Evolutionary conservation across 2,888 invertebrate species (phyloP).

Genomic region (Eupsilia transversa): DNA sequence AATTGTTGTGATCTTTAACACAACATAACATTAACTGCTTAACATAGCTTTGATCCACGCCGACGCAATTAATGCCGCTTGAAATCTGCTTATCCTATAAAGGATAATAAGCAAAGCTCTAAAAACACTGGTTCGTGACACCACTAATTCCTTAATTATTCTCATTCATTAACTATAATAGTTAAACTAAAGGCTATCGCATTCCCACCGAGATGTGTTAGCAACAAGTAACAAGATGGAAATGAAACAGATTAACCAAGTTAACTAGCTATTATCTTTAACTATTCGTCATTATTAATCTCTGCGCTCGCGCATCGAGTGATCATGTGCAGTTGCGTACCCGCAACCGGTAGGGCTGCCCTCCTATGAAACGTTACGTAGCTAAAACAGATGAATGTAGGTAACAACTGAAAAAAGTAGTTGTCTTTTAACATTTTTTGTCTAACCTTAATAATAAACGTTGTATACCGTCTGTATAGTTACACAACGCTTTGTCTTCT

Average conservation of each 20-base stretch:
- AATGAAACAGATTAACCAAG: slow-evolving; percentile 64
- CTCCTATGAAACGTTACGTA: background rate
- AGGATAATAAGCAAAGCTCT: slow-evolving; percentile 16
- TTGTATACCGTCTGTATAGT: too few relatives aligned
- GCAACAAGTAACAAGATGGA: slow-evolving; percentile 59
- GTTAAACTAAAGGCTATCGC: slow-evolving; percentile 36
- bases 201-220: slow-evolving; percentile 46
- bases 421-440: background rate
- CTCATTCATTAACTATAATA: slow-evolving; percentile 38
- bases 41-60: slow-evolving; percentile 33
- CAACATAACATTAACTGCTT: slow-evolving; percentile 26
- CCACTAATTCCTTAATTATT: slow-evolving; percentile 30
- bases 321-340: slow-evolving; percentile 61
- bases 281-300: slow-evolving; percentile 76
- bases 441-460: too few relatives aligned
- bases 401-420: background rate
- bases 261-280: slow-evolving; percentile 67
- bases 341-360: slow-evolving; percentile 53
- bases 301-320: slow-evolving; percentile 62
- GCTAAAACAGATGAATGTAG: background rate
- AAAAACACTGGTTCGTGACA: slow-evolving; percentile 5
- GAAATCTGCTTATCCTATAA: slow-evolving; percentile 17
- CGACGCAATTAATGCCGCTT: slow-evolving; percentile 33
- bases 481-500: too few relatives aligned
- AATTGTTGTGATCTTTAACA: slow-evolving; percentile 43